These are phyloP conservation scores for Sinotaia quadrata DNA, from an alignment of 2,888 invertebrate genomes.

Conservation along the genomic window DNA sequence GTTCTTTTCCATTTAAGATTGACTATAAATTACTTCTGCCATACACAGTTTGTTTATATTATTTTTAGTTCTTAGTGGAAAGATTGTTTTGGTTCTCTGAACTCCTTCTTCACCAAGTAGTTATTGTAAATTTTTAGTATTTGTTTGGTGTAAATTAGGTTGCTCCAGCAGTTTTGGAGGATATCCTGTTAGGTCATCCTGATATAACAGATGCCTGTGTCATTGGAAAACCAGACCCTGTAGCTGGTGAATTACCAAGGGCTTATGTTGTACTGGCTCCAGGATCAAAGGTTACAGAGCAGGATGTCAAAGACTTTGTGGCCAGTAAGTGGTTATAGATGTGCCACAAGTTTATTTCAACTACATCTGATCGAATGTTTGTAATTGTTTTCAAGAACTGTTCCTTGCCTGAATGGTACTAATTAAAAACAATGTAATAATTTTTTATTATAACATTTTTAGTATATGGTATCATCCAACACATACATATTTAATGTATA, in stretches of 20 bases:
- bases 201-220: neutral
- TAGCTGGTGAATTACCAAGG: neutral
- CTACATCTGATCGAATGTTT: too few species aligned
- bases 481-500: too few species aligned
- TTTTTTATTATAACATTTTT: too few species aligned
- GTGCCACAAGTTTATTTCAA: too few species aligned
- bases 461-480: too few species aligned
- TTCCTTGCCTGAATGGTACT: too few species aligned
- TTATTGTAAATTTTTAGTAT: neutral
- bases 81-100: neutral
- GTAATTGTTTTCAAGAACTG: too few species aligned
- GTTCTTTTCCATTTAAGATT: too few species aligned
- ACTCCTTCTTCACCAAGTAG: neutral
- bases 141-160: neutral
- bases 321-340: constrained; percentile 4
- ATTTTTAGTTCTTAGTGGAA: too few species aligned
- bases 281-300: neutral
- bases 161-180: constrained; percentile 5
- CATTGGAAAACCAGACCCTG: constrained; percentile 2
- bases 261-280: neutral
- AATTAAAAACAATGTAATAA: too few species aligned
- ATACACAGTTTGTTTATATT: too few species aligned
- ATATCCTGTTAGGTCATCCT: neutral
- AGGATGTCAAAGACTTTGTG: constrained; percentile 2
- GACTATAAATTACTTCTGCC: too few species aligned